Conservation (phyloP, 2,888 invertebrate species). For the Catocala sponsa region DNA sequence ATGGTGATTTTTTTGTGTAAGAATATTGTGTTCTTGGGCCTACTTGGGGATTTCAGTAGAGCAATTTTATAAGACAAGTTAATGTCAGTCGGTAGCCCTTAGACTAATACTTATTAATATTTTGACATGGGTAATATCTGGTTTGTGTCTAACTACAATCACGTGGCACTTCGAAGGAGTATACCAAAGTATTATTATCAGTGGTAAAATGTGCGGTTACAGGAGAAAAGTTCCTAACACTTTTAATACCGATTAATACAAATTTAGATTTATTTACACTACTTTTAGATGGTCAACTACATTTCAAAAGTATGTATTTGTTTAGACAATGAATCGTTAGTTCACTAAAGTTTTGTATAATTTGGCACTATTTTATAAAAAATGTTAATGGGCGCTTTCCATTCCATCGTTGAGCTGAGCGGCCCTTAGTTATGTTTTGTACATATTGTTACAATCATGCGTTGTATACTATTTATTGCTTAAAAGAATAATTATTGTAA, state of each 20-base stretch:
- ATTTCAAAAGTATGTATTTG: constrained; percentile 38
- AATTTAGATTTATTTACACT: constrained; percentile 44
- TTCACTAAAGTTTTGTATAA: constrained; percentile 36
- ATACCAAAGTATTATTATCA: constrained; percentile 75
- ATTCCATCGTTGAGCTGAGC: constrained; percentile 38
- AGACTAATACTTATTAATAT: constrained; percentile 18
- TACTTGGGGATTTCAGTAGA: constrained; percentile 16
- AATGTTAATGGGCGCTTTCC: constrained; percentile 35
- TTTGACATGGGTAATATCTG: constrained; percentile 35
- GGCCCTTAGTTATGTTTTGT: constrained; percentile 60
- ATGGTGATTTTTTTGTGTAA: constrained; percentile 29
- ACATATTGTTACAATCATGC: constrained; percentile 73
- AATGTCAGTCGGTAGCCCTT: constrained; percentile 20
- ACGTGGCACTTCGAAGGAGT: constrained; percentile 50
- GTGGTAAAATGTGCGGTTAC: constrained; percentile 59
- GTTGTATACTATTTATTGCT: constrained; percentile 82
- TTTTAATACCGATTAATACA: constrained; percentile 43
- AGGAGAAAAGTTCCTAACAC: constrained; percentile 74
- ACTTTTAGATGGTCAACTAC: constrained; percentile 28
- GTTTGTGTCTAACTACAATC: constrained; percentile 26
- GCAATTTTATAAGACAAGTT: constrained; percentile 12
- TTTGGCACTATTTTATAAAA: constrained; percentile 48
- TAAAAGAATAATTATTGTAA: constrained; percentile 60
- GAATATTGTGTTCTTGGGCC: constrained; percentile 20
- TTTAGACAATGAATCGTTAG: constrained; percentile 34